Base-by-base conservation (phyloP, 2,888 invertebrate genomes). In the Sinelater perroti region DNA sequence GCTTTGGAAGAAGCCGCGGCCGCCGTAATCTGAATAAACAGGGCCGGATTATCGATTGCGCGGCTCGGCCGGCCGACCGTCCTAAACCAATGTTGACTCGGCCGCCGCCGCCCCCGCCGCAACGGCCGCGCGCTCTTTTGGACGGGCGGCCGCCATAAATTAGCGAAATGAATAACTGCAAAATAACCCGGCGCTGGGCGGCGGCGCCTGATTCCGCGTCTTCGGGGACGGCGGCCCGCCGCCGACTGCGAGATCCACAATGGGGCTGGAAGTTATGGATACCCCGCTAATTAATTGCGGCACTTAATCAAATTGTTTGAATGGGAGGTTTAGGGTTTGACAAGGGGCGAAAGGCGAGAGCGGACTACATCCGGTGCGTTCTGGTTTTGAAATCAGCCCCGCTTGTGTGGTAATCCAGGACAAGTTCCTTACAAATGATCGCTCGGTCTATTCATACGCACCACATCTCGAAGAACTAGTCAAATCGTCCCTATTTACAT, bases 1-100 rank as follows among this genome's bases (percentile, higher is more conserved):
- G 30, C 44, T 44, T 44, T 16, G 35, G 8, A 6, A 2, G 21
- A 40, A 42, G 17, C 30, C 7, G 10, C 51, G 20, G 24, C 30
- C 17, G 13, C 44, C 30, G 47, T 61, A 58, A 55, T 58, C 52
- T 60, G 53, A 54, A 62, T 60, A 62, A 62, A 57, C 57, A 62
- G 44, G 50, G 54, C 30, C 44, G 61, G 40, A 51, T 61, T 61
- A 61, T 63, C 52, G 59, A 63, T 61, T 61, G 40, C 53, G 47
- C 58, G 58, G 57, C 51, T 54, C 36, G 47, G 52, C 45, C 42
- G 46, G 30, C 46, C 40, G 33, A 38, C 40, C 8, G 47, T 56
- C 56, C 54, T 63, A 63, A 60, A 56, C 46, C 53, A 63, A 63
- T 58, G 58, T 58, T 61, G 47, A 59, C 58, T 55, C 50, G 42